Evolutionary conservation across 2,797 vertebrate genomes (phyloP), one percentile per base, ranked within the genome.

Genomic region (Pelodytes ibericus): DNA sequence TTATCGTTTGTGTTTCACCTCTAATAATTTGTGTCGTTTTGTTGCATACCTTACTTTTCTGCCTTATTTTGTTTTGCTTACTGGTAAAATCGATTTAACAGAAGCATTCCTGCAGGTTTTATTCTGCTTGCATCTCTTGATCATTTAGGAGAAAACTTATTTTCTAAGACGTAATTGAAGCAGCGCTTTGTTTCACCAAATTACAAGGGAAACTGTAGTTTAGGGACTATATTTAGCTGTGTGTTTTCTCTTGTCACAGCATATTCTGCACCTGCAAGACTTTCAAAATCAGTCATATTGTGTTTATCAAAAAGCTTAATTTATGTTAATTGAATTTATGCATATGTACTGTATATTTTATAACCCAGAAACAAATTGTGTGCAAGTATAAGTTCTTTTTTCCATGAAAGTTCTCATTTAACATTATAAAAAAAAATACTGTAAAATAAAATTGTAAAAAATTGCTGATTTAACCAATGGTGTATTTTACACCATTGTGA

Each of bases 241-340:
- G n/a, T 53, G 49, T 53, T 53, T 53, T 53, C n/a, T 53, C 49
- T 53, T 53, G 49, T 53, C 49, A 53, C 49, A 53, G 49, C 49
- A 53, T 11, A 1, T 53, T 53, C 49, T 53, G 49, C 49, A 53
- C 49, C 49, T 53, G 49, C 49, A 53, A 53, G 49, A 39, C 7
- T 53, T 53, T 22, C n/a, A 53, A 53, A 53, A 53, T 53, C 49
- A 53, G 49, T 53, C 49, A 53, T 6, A 24, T 53, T 53, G 49
- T 22, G 49, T 53, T 53, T 53, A 16, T 24, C 49, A 53, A 24
- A 53, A 53, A 53, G 49, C 49, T 53, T 53, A 20, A 53, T 53
- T 53, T 20, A 53, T 53, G 49, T 7, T 53, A 53, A 53, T 53
- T 22, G 13, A 8, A 53, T 53, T 53, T 53, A 22, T 53, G 49